Evolutionary conservation across 2,113 vertebrate species (phyloP).

Genomic region (Rhinopithecus roxellana): DNA sequence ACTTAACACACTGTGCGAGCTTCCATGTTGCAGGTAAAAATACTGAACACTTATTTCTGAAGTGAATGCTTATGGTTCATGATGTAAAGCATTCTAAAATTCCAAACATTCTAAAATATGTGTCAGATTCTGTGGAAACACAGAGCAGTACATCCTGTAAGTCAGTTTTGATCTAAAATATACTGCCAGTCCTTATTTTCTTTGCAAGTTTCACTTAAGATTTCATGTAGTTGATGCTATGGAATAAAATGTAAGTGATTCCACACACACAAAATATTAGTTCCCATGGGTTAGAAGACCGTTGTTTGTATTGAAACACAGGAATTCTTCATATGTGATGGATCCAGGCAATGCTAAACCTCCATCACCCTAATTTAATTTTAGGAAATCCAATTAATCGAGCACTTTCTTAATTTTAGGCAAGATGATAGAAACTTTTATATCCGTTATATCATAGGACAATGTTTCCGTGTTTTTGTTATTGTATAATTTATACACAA

Average conservation of each 20-base stretch:
- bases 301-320: background rate
- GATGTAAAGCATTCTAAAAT: background rate
- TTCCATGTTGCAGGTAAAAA: background rate
- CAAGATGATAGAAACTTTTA: background rate
- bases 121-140: background rate
- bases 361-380: background rate
- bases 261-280: background rate
- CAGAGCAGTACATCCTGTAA: background rate
- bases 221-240: background rate
- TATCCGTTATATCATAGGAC: background rate
- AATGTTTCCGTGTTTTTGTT: background rate
- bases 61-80: background rate
- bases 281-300: background rate
- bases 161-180: constrained; percentile 17
- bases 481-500: background rate
- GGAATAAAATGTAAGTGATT: background rate
- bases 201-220: background rate
- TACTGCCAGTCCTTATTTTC: background rate
- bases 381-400: background rate
- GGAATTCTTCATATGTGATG: background rate
- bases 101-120: background rate
- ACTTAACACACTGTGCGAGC: background rate
- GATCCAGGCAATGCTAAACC: background rate
- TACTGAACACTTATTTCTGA: background rate
- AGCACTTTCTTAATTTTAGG: background rate